These are phyloP conservation scores for Tiaroga cobitis DNA, from an alignment of 2,797 vertebrate genomes.

Conservation along the genomic window DNA sequence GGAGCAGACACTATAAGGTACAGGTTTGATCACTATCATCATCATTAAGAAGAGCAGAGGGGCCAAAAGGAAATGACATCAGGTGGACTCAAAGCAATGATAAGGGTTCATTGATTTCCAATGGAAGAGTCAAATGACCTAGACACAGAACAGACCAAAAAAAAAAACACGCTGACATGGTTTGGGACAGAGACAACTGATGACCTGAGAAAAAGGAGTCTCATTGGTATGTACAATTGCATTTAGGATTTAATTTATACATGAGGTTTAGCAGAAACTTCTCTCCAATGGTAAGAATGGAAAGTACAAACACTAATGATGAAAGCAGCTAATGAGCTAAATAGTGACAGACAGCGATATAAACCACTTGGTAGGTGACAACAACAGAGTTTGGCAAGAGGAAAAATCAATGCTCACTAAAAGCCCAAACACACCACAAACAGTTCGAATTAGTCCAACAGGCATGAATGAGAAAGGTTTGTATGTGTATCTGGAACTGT, in stretches of 20 bases:
- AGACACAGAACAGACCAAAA: constrained; percentile 49
- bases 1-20: background rate
- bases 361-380: constrained; percentile 17
- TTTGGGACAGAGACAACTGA: constrained; percentile 6
- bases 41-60: background rate
- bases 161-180: constrained; percentile 38
- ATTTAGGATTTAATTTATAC: background rate
- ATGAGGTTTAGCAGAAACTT: background rate
- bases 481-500: constrained; percentile 10
- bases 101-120: constrained; percentile 65
- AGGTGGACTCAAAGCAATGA: constrained; percentile 7
- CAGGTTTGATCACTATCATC: constrained; percentile 5
- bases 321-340: background rate
- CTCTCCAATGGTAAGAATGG: background rate
- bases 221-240: background rate
- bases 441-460: constrained; percentile 35
- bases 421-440: constrained; percentile 40
- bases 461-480: constrained; percentile 22
- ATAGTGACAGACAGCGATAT: background rate
- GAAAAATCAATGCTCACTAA: constrained; percentile 51
- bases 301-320: background rate
- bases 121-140: constrained; percentile 59
- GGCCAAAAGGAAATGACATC: background rate
- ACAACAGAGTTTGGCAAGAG: constrained; percentile 16
- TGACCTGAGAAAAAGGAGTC: background rate